phyloP scores from a whole-genome alignment of 2,797 vertebrate genomes.

The Lacerta viridis region DNA sequence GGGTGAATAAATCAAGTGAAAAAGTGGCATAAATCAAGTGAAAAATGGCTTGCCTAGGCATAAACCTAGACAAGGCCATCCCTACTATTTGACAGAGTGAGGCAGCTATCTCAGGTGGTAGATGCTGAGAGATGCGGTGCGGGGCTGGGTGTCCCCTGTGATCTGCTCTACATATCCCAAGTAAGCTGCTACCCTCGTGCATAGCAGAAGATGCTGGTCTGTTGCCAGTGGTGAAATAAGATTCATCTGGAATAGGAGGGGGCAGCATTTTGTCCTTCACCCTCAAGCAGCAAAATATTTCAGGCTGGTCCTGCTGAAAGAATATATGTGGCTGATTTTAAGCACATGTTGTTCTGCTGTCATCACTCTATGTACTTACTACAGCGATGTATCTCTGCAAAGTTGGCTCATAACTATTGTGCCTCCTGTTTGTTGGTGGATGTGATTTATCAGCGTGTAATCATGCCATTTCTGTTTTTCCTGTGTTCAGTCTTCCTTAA shows the following conservation, averaged over 20 bases:
- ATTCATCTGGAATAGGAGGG: too few relatives aligned
- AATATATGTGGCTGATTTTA: not conserved
- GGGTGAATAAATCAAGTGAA: not conserved
- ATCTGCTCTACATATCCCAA: too few relatives aligned
- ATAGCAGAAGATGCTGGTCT: too few relatives aligned
- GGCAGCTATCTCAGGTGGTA: too few relatives aligned
- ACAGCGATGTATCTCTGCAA: not conserved
- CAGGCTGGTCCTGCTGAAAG: too few relatives aligned
- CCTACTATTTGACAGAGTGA: too few relatives aligned
- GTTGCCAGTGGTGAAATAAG: too few relatives aligned
- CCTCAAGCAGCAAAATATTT: too few relatives aligned
- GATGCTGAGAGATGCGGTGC: too few relatives aligned
- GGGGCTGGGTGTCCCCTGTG: too few relatives aligned
- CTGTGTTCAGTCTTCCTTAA: constrained; percentile 14
- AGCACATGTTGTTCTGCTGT: not conserved
- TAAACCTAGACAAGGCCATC: not conserved
- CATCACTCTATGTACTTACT: not conserved
- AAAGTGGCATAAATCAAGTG: not conserved
- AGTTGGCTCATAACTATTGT: constrained; percentile 7
- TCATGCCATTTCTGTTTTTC: constrained; percentile 22
- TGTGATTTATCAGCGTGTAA: not conserved
- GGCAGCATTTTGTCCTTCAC: too few relatives aligned
- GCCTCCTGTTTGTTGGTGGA: not conserved
- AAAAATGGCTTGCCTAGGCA: not conserved
- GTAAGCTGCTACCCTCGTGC: too few relatives aligned